Percentiles rank a stretch among this genome's conserved stretches.
These are phyloP conservation scores for Mesembrinibis cayennensis DNA, from an alignment of 2,113 vertebrate species.

Conservation along the genomic window DNA sequence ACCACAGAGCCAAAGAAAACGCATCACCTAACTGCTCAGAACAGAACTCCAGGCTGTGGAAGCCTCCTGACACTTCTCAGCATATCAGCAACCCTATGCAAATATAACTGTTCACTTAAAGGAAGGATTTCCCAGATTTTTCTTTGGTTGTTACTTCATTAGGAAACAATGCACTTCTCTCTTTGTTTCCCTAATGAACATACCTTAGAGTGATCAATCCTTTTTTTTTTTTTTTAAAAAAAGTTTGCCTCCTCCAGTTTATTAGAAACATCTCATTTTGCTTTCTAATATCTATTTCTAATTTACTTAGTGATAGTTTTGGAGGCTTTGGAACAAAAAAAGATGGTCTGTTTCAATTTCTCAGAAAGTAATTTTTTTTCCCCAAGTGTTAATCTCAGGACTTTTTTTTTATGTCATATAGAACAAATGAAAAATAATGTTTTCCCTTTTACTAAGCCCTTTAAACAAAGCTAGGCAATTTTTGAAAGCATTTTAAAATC, in stretches of 20 bases:
- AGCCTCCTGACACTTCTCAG: background rate
- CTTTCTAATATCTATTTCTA: background rate
- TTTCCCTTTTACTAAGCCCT: background rate
- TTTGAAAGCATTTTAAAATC: background rate
- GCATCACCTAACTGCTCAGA: background rate
- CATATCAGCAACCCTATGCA: background rate
- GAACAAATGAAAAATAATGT: background rate
- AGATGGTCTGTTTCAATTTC: background rate
- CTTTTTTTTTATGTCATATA: background rate
- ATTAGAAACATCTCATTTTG: background rate
- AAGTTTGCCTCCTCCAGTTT: background rate
- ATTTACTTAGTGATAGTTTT: background rate
- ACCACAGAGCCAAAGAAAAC: background rate
- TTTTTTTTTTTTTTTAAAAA: background rate
- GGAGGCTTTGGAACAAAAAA: background rate
- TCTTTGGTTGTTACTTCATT: background rate
- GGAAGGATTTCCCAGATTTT: background rate
- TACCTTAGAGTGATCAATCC: background rate
- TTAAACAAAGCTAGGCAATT: background rate
- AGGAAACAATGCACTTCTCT: background rate
- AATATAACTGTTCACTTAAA: background rate
- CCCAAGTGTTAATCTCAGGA: background rate
- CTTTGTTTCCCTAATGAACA: background rate
- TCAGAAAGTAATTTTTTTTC: background rate
- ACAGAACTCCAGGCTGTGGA: background rate